A percentile compares a stretch with the other conserved stretches of the same genome.
phyloP scores from a whole-genome alignment of 2,888 invertebrate genomes.

The Ditylenchus weischeri region DNA sequence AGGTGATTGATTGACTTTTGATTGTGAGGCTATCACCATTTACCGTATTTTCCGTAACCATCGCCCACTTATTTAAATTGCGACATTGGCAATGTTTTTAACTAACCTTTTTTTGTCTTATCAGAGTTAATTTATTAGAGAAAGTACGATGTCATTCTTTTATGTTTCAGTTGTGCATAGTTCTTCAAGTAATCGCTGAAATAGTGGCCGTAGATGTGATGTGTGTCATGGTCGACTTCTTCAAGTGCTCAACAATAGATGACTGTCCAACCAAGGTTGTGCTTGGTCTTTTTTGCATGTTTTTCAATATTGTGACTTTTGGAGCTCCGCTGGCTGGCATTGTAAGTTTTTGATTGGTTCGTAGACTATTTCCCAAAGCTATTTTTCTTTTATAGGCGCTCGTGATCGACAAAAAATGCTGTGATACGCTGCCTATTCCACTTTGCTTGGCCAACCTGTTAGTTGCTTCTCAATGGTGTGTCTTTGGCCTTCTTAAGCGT shows the following conservation, averaged over 20 bases:
- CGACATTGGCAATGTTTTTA: too few species aligned
- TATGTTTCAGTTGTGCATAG: background rate
- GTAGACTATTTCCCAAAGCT: background rate
- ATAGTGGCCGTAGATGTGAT: background rate
- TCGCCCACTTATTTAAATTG: too few species aligned
- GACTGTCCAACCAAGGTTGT: background rate
- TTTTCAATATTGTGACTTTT: background rate
- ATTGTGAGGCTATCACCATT: too few species aligned
- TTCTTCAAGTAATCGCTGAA: background rate
- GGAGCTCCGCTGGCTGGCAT: constrained; percentile 8
- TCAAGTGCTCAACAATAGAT: background rate
- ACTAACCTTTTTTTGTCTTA: too few species aligned
- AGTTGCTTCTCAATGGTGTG: constrained; percentile 1
- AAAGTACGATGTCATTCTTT: too few species aligned
- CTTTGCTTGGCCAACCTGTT: background rate
- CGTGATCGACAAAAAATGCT: background rate
- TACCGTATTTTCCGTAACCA: too few species aligned
- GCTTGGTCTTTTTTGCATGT: background rate
- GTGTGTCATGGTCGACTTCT: background rate
- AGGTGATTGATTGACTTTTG: background rate
- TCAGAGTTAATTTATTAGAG: too few species aligned
- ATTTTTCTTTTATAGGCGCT: background rate
- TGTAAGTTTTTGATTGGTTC: background rate
- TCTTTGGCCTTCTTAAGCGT: background rate
- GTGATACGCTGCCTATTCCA: background rate